These are phyloP conservation scores for Stictocephala bisonia DNA, from an alignment of 2,888 invertebrate species.

Conservation along the genomic window DNA sequence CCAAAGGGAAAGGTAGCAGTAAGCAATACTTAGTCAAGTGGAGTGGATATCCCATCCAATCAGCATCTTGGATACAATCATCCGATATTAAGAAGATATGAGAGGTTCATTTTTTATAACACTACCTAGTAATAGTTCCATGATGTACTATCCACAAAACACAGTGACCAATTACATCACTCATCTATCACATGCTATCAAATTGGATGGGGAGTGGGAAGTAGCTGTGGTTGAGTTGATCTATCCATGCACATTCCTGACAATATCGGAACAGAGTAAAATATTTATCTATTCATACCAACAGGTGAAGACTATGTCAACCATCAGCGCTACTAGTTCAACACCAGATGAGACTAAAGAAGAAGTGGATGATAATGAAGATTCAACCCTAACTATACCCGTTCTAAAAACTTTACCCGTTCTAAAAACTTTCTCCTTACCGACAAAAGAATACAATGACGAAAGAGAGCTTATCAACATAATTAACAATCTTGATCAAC, in stretches of 20 bases:
- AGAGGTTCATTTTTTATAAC: not conserved
- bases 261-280: too few relatives aligned
- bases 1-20: not conserved
- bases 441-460: not conserved
- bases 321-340: not conserved
- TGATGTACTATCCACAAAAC: slow-evolving; percentile 57
- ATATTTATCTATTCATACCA: too few relatives aligned
- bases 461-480: slow-evolving; percentile 1
- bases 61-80: not conserved
- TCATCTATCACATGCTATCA: slow-evolving; percentile 52
- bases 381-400: too few relatives aligned
- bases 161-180: slow-evolving; percentile 57
- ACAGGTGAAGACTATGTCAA: not conserved
- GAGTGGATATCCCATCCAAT: not conserved
- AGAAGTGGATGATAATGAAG: not conserved
- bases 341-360: too few relatives aligned
- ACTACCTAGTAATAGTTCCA: slow-evolving; percentile 52
- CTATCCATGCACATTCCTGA: not conserved
- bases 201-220: not conserved
- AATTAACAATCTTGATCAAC: not conserved
- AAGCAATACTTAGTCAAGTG: slow-evolving; percentile 20
- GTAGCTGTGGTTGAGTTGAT: slow-evolving; percentile 44
- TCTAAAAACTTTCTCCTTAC: too few relatives aligned
- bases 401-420: too few relatives aligned
- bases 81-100: not conserved